These are phyloP conservation scores for Callitettix versicolor DNA, from an alignment of 1,140 invertebrate genomes.

Conservation along the genomic window DNA sequence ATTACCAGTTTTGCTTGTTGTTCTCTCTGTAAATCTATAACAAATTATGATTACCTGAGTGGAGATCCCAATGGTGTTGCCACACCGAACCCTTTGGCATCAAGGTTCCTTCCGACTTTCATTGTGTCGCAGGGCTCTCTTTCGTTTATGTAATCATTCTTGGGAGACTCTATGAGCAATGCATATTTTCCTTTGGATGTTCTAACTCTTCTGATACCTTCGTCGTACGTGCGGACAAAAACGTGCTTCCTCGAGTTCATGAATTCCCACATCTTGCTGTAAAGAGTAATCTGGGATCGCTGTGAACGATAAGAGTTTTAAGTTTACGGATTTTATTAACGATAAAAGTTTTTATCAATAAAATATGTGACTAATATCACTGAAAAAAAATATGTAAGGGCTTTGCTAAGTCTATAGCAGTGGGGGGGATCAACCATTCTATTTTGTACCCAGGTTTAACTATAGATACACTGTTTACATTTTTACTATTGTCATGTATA, in stretches of 20 bases:
- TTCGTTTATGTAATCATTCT: constrained; percentile 90
- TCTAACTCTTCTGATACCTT: constrained; percentile 71
- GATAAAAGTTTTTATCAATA: too few relatives aligned
- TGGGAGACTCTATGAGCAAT: constrained; percentile 86
- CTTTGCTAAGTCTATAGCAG: too few relatives aligned
- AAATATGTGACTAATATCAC: too few relatives aligned
- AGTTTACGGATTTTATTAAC: too few relatives aligned
- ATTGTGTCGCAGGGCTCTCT: constrained; percentile 90
- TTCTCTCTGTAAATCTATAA: too few relatives aligned
- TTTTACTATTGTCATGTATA: too few relatives aligned
- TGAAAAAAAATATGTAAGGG: too few relatives aligned
- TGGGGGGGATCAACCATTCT: too few relatives aligned
- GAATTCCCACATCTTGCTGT: constrained; percentile 92
- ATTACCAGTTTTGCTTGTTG: too few relatives aligned
- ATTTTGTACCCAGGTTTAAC: too few relatives aligned
- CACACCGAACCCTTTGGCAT: constrained; percentile 88
- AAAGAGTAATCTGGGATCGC: constrained; percentile 81
- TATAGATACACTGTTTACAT: too few relatives aligned
- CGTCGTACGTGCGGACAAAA: constrained; percentile 71
- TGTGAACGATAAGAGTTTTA: constrained; percentile 42
- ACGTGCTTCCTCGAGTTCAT: constrained; percentile 79
- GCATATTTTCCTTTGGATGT: constrained; percentile 86
- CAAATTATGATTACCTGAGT: constrained; percentile 55
- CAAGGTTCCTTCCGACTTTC: constrained; percentile 84
- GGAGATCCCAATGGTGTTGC: constrained; percentile 84